Base-by-base conservation (phyloP, 2,888 invertebrate genomes). In the Campopleginae sp. region DNA sequence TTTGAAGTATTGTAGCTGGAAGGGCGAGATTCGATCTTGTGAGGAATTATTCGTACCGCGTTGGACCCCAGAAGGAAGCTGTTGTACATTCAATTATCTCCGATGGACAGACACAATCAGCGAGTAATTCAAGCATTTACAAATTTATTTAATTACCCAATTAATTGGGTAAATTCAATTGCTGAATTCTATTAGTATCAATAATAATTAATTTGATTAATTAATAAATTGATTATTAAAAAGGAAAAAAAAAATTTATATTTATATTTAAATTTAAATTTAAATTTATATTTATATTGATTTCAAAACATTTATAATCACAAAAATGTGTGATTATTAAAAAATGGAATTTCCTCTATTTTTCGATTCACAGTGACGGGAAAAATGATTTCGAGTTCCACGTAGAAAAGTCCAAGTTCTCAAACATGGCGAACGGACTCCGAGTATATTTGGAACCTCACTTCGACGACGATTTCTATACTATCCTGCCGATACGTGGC, bases 1-100 rank as follows among this genome's bases (percentile, higher is more conserved):
- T 7, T 87, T 95, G 33, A 86, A 94, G 48, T 91, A 94, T 65
- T 95, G 95, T 87, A 90, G 92, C 8, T 95, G 95, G 95, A 94
- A 94, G 74, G 94, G 94, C 1, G 89, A 91, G 48, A 88, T 92
- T 0, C 93, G 89, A 63, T 90, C 94, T 14, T 95, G 95, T 84
- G 89, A 92, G 0, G 93, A 95, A 1, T 89, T 95, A 7, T 95
- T 96, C 85, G 94, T 94, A 76, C 94, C 95, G 79, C 94, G 95
- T n/a, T 93, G 95, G n/a, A 95, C 95, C 1, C 94, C 94, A 91
- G 95, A 95, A 75, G 95, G 95, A 0, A 95, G 94, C 88, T 95
- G 95, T 88, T 96, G 95, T 88, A 94, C 95, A 1, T 96, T 96
- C 89, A 95, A 96, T 91, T 95, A 95, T 87, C 90, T 95, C 23